These are phyloP conservation scores for Beaufortia kweichowensis DNA, from an alignment of 2,113 vertebrate genomes.

Conservation along the genomic window DNA sequence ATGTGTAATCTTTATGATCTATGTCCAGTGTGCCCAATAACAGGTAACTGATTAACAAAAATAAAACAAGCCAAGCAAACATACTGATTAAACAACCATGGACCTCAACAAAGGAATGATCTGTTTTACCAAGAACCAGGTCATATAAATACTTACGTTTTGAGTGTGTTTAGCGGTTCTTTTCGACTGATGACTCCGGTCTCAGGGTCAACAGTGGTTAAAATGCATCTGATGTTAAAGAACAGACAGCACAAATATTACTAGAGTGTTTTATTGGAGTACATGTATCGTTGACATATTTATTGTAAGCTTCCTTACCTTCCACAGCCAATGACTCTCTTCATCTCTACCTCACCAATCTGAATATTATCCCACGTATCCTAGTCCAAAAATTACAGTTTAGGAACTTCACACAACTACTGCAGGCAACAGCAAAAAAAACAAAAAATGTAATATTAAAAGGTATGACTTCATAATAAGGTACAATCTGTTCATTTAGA, in stretches of 20 bases:
- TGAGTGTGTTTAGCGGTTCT: constrained; percentile 89
- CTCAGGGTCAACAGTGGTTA: constrained; percentile 91
- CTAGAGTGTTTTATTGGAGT: not conserved
- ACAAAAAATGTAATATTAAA: no score
- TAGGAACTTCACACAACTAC: no score
- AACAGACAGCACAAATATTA: not conserved
- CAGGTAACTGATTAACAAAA: constrained; percentile 30
- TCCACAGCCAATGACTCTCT: constrained; percentile 81
- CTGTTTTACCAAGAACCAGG: not conserved
- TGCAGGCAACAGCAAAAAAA: no score
- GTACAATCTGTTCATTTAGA: no score
- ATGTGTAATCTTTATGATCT: not conserved
- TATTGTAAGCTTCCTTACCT: constrained; percentile 76
- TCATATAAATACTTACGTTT: constrained; percentile 74
- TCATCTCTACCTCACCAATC: constrained; percentile 82
- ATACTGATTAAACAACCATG: not conserved
- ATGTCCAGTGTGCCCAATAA: not conserved
- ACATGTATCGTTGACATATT: not conserved
- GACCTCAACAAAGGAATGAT: not conserved
- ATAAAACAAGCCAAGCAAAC: not conserved
- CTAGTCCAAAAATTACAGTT: constrained; percentile 69
- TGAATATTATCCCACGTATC: constrained; percentile 89
- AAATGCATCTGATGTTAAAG: constrained; percentile 78
- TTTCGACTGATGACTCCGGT: constrained; percentile 86
- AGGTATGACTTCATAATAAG: no score